Conservation (phyloP, 2,888 invertebrate genomes). For the Epistrophe grossulariae region DNA sequence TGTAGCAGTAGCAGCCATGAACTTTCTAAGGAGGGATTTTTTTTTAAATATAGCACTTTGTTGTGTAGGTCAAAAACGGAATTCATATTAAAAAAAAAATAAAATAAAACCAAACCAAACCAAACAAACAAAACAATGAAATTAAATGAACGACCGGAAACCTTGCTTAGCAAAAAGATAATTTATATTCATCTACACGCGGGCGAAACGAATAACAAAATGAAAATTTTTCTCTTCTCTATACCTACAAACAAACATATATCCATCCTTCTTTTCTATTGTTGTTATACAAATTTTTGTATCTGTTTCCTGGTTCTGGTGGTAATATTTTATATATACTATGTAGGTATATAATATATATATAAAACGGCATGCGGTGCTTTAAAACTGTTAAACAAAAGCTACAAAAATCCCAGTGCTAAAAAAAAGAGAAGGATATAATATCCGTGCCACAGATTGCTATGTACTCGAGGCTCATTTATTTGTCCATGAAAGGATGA, state of each 20-base stretch:
- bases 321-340: neutral
- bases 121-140: constrained; percentile 6
- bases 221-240: neutral
- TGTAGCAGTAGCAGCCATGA: constrained; percentile 52
- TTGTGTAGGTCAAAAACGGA: constrained; percentile 66
- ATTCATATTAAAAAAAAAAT: constrained; percentile 17
- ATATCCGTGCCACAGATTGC: constrained; percentile 35
- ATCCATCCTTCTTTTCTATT: constrained; percentile 25
- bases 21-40: constrained; percentile 50
- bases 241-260: neutral
- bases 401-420: neutral
- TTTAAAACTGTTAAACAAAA: constrained; percentile 48
- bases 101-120: constrained; percentile 11
- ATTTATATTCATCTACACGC: constrained; percentile 73
- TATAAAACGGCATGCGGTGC: constrained; percentile 35
- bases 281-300: constrained; percentile 35
- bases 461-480: constrained; percentile 69
- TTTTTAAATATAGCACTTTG: constrained; percentile 51
- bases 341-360: neutral
- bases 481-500: constrained; percentile 66
- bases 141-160: constrained; percentile 56
- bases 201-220: neutral
- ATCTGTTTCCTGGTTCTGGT: constrained; percentile 58
- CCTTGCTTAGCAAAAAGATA: constrained; percentile 66
- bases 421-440: constrained; percentile 15